Percentiles rank a stretch among this genome's conserved stretches.
These are phyloP conservation scores for Choloepus hoffmanni DNA, from an alignment of 2,113 vertebrate species.

Conservation along the genomic window DNA sequence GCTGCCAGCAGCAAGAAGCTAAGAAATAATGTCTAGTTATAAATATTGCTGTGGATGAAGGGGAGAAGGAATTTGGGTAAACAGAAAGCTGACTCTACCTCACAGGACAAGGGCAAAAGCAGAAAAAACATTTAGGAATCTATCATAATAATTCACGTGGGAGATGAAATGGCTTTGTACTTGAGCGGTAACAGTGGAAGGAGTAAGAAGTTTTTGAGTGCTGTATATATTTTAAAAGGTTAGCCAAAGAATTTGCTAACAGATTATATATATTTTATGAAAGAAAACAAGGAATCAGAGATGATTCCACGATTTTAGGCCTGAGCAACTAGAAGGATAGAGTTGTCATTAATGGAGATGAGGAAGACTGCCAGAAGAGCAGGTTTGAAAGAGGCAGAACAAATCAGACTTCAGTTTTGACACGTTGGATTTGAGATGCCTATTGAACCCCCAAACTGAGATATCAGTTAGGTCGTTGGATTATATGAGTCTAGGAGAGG, in stretches of 20 bases:
- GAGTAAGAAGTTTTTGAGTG: neutral
- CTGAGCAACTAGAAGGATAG: neutral
- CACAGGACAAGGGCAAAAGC: neutral
- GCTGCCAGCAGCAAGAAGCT: neutral
- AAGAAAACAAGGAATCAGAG: neutral
- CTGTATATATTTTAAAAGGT: neutral
- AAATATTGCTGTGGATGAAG: neutral
- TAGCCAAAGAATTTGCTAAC: neutral
- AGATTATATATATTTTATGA: neutral
- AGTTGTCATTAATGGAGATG: neutral
- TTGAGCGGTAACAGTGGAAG: neutral
- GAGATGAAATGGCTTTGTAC: neutral
- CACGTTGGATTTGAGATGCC: neutral
- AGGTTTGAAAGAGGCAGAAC: neutral
- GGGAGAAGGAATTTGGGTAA: neutral
- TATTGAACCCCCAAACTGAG: neutral
- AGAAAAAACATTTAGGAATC: neutral
- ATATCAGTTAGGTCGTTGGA: neutral
- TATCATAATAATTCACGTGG: neutral
- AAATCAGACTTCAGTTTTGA: neutral
- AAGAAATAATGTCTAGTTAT: neutral
- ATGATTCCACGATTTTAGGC: neutral
- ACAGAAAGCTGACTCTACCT: neutral
- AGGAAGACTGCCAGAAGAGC: neutral
- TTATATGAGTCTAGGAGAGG: accelerated